Percentiles rank a stretch among this genome's conserved stretches.
Evolutionary conservation across 2,797 vertebrate genomes (phyloP).

Genomic region (Hydrophis major): DNA sequence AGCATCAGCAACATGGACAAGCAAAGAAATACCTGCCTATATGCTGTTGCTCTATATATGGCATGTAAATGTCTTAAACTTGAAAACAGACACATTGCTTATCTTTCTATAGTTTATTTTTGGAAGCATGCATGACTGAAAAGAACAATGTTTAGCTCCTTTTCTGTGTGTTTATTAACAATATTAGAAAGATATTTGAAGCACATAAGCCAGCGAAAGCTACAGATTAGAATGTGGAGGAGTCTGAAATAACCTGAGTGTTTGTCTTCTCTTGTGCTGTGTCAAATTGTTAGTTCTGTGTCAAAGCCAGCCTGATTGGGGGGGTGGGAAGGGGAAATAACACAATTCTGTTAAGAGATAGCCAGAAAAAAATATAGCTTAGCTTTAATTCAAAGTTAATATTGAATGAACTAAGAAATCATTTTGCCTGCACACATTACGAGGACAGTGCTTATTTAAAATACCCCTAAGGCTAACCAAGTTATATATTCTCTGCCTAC

Average conservation of each 20-base stretch:
- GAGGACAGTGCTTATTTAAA: slow-evolving; percentile 43
- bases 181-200: slow-evolving; percentile 28
- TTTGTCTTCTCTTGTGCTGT: slow-evolving; percentile 12
- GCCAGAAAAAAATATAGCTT: slow-evolving; percentile 37
- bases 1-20: background rate
- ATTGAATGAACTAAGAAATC: slow-evolving; percentile 34
- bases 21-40: slow-evolving; percentile 9
- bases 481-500: slow-evolving; percentile 40
- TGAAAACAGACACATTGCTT: slow-evolving; percentile 34
- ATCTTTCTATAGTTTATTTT: background rate
- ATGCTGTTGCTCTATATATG: background rate
- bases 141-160: slow-evolving; percentile 21
- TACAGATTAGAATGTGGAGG: slow-evolving; percentile 12
- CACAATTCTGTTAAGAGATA: slow-evolving; percentile 31
- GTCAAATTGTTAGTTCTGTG: background rate
- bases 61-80: slow-evolving; percentile 15
- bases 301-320: slow-evolving; percentile 30
- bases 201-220: slow-evolving; percentile 15
- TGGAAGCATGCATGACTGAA: slow-evolving; percentile 11
- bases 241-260: slow-evolving; percentile 34
- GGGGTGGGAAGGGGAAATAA: slow-evolving; percentile 21
- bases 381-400: slow-evolving; percentile 46
- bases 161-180: slow-evolving; percentile 32
- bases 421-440: slow-evolving; percentile 42
- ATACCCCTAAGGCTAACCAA: slow-evolving; percentile 41